These are phyloP conservation scores for Raphicerus campestris DNA, from an alignment of 2,113 vertebrate species.

Conservation along the genomic window DNA sequence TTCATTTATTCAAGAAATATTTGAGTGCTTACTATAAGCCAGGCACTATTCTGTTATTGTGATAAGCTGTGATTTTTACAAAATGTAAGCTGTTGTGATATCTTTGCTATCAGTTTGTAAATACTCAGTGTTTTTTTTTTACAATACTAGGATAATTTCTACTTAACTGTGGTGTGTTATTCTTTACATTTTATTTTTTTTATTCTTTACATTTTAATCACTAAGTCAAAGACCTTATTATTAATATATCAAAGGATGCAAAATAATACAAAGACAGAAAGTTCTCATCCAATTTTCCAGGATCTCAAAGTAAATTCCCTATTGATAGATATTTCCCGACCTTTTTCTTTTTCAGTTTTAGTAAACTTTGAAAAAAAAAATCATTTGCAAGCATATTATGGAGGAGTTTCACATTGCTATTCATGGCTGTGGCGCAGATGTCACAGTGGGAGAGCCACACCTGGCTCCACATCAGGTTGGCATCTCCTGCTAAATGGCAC, in stretches of 20 bases:
- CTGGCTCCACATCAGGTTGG: background rate
- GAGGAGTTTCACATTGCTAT: background rate
- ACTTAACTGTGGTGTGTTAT: background rate
- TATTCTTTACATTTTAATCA: background rate
- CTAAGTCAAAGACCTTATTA: background rate
- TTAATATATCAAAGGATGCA: background rate
- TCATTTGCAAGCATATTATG: background rate
- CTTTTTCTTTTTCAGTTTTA: background rate
- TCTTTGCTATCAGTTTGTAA: background rate
- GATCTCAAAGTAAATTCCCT: background rate
- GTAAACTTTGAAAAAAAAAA: background rate
- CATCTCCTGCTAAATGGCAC: background rate
- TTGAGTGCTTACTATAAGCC: background rate
- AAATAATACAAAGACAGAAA: background rate
- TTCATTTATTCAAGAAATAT: slow-evolving; percentile 6
- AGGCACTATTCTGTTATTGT: background rate
- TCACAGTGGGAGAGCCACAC: background rate
- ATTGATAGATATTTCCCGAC: background rate
- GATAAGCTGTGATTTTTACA: background rate
- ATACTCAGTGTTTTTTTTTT: background rate
- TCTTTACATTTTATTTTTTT: slow-evolving; percentile 6
- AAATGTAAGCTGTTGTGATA: background rate
- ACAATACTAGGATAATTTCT: background rate
- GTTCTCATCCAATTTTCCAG: background rate
- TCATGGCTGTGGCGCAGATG: background rate